Percentiles rank a stretch among this genome's conserved stretches.
phyloP scores from a whole-genome alignment of 2,888 invertebrate genomes.

The Eudemis profundana region DNA sequence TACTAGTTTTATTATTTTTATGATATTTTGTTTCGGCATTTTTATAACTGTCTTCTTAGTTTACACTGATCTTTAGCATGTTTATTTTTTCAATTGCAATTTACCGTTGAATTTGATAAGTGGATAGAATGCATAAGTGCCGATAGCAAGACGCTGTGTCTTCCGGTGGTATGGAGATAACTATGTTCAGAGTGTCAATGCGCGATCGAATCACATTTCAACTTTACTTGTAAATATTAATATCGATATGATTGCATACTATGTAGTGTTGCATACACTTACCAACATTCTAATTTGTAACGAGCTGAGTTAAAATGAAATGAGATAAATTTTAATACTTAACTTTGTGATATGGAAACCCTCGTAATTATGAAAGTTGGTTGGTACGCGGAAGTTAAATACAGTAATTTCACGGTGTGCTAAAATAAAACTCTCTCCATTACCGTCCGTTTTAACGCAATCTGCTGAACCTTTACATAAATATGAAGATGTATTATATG shows the following conservation, averaged over 20 bases:
- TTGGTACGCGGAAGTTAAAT: slow-evolving; percentile 3
- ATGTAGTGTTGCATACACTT: background rate
- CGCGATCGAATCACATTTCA: background rate
- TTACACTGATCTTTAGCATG: too few species aligned
- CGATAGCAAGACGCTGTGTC: too few species aligned
- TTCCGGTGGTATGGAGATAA: too few species aligned
- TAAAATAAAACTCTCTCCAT: background rate
- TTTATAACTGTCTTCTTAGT: too few species aligned
- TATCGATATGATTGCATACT: too few species aligned
- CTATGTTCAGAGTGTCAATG: too few species aligned
- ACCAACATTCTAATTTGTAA: slow-evolving; percentile 2
- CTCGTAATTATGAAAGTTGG: slow-evolving; percentile 27
- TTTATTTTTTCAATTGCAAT: too few species aligned
- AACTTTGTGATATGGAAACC: slow-evolving; percentile 20
- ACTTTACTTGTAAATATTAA: background rate
- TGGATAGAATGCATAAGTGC: too few species aligned
- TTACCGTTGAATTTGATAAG: too few species aligned
- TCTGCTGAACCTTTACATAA: background rate
- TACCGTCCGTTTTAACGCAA: background rate
- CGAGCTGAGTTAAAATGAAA: slow-evolving; percentile 19
- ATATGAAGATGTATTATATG: slow-evolving; percentile 28
- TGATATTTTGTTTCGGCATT: too few species aligned
- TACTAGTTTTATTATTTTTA: too few species aligned
- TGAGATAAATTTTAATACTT: slow-evolving; percentile 19
- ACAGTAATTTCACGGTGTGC: slow-evolving; percentile 1